Evolutionary conservation across 2,113 vertebrate species (phyloP).

Genomic region (Nyctibius bracteatus): DNA sequence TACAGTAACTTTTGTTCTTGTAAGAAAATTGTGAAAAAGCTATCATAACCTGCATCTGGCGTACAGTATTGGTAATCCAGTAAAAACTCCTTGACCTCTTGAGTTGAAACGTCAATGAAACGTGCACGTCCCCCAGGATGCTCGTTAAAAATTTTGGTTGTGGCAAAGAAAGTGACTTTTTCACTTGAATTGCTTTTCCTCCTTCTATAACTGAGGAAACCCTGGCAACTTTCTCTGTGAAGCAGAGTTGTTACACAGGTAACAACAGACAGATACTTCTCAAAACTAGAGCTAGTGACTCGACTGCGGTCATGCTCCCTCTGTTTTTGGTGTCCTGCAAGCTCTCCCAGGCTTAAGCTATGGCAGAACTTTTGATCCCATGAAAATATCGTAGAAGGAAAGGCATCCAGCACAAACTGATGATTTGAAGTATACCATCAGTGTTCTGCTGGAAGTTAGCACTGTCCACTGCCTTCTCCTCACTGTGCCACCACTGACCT

Average conservation of each 20-base stretch:
- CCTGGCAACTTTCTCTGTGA: neutral
- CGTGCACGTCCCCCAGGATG: neutral
- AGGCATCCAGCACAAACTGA: neutral
- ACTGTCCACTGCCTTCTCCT: neutral
- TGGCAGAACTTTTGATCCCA: slow-evolving; percentile 62
- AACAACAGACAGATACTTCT: neutral
- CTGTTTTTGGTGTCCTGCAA: slow-evolving; percentile 22
- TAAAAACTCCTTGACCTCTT: neutral
- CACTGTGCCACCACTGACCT: neutral
- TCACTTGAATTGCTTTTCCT: neutral
- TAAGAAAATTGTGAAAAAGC: neutral
- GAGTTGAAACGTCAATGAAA: slow-evolving; percentile 17
- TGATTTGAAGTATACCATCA: neutral
- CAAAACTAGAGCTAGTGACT: neutral
- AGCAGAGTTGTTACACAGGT: neutral
- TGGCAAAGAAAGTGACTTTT: neutral
- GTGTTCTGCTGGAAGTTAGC: neutral
- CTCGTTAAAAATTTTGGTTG: neutral
- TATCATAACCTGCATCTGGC: neutral
- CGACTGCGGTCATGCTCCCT: slow-evolving; percentile 12
- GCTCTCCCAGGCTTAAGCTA: slow-evolving; percentile 14
- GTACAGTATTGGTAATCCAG: neutral
- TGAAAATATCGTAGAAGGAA: slow-evolving; percentile 25
- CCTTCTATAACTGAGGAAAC: neutral
- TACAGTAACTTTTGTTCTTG: neutral